Conservation (phyloP, 92 coral and sea anemone species). For the Pocillopora meandrina region DNA sequence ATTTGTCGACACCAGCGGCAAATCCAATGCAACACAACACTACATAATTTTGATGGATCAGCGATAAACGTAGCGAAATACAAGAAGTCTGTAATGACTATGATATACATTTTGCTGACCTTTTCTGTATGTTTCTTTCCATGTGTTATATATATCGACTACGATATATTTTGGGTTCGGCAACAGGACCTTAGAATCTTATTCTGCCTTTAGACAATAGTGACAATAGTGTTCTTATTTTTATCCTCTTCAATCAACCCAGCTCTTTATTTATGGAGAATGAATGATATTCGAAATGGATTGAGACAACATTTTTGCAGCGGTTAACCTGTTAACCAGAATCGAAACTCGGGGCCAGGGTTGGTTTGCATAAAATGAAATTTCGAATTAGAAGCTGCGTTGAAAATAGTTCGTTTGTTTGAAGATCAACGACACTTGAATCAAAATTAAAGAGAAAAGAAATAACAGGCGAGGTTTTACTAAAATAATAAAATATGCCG, state of each 20-base stretch:
- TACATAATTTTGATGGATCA: background rate
- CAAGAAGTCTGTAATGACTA: background rate
- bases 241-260: constrained; percentile 17
- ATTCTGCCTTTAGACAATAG: background rate
- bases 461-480: too few relatives aligned
- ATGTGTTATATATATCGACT: background rate
- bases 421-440: too few relatives aligned
- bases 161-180: background rate
- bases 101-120: background rate
- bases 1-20: constrained; percentile 3
- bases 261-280: constrained; percentile 22
- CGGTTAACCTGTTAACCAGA: too few relatives aligned
- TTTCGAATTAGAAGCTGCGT: too few relatives aligned
- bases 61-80: constrained; percentile 12
- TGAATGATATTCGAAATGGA: constrained; percentile 13
- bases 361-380: too few relatives aligned
- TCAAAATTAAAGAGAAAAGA: too few relatives aligned
- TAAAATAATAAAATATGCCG: too few relatives aligned
- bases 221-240: background rate
- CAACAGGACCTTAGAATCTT: background rate
- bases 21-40: background rate
- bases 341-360: too few relatives aligned
- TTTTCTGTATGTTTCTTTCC: background rate
- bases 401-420: too few relatives aligned
- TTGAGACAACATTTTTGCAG: background rate